These are phyloP conservation scores for Alaudala cheleensis DNA, from an alignment of 2,113 vertebrate genomes.

Conservation along the genomic window DNA sequence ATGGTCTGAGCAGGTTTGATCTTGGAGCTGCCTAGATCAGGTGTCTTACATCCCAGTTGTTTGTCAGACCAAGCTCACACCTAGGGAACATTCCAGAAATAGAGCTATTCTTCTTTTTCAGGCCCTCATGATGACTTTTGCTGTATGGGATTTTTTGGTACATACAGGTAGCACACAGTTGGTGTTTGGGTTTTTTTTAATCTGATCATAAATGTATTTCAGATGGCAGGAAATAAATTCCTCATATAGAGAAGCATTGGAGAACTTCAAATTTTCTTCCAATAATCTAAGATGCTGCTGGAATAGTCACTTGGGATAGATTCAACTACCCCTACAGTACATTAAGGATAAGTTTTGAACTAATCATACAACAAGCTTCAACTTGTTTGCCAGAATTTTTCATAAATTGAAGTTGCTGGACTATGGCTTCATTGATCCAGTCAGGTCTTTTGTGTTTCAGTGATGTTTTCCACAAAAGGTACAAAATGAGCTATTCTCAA, in stretches of 20 bases:
- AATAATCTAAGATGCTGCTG: background rate
- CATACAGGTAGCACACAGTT: background rate
- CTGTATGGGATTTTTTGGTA: background rate
- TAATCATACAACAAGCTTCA: background rate
- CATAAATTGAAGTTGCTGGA: background rate
- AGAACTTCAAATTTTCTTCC: background rate
- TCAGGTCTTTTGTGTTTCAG: background rate
- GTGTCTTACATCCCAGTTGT: background rate
- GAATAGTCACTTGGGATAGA: background rate
- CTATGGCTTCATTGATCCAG: background rate
- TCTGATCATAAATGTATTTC: background rate
- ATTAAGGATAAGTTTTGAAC: background rate
- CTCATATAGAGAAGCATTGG: background rate
- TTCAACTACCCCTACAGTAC: background rate
- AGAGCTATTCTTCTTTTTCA: background rate
- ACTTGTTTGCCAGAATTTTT: background rate
- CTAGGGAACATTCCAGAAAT: background rate
- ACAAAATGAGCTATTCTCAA: background rate
- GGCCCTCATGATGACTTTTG: background rate
- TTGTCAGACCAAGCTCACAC: background rate
- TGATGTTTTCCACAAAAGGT: background rate
- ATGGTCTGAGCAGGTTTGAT: background rate
- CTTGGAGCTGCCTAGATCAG: background rate
- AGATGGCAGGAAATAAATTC: slow-evolving; percentile 8
- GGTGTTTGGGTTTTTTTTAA: background rate